phyloP scores from a whole-genome alignment of 1,140 invertebrate genomes.

The Polypedilum vanderplanki region DNA sequence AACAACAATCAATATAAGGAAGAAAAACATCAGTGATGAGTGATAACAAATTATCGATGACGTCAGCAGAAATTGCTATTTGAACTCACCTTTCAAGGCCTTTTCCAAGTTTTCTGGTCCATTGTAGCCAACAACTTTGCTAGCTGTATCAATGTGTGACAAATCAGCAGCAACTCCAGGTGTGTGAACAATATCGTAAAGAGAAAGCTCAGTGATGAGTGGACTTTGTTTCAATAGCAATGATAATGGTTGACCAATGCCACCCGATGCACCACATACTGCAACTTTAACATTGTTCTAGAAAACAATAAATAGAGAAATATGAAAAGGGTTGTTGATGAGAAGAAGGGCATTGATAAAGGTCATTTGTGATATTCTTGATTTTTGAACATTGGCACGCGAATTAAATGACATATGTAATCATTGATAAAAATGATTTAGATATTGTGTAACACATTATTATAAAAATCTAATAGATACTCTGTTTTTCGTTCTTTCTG shows the following conservation, averaged over 20 bases:
- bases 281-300: conserved; percentile 80
- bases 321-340: conserved; percentile 2
- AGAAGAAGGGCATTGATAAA: conserved; percentile 22
- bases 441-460: too few relatives aligned
- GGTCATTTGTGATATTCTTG: neutral
- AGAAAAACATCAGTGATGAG: too few relatives aligned
- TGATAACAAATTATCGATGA: too few relatives aligned
- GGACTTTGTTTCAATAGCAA: conserved; percentile 90
- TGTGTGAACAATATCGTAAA: conserved; percentile 96
- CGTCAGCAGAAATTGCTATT: too few relatives aligned
- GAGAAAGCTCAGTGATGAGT: conserved; percentile 68
- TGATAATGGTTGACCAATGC: conserved; percentile 96
- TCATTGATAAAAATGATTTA: too few relatives aligned
- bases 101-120: conserved; percentile 61
- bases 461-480: too few relatives aligned
- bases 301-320: conserved; percentile 32
- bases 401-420: too few relatives aligned
- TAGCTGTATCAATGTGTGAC: conserved; percentile 89
- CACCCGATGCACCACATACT: conserved; percentile 92
- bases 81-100: conserved; percentile 51
- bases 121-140: conserved; percentile 74
- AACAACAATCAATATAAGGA: neutral
- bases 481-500: neutral
- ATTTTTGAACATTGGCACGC: neutral
- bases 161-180: conserved; percentile 96